Evolutionary conservation across 2,888 invertebrate genomes (phyloP).

Genomic region (Drosophila niveifrons): DNA sequence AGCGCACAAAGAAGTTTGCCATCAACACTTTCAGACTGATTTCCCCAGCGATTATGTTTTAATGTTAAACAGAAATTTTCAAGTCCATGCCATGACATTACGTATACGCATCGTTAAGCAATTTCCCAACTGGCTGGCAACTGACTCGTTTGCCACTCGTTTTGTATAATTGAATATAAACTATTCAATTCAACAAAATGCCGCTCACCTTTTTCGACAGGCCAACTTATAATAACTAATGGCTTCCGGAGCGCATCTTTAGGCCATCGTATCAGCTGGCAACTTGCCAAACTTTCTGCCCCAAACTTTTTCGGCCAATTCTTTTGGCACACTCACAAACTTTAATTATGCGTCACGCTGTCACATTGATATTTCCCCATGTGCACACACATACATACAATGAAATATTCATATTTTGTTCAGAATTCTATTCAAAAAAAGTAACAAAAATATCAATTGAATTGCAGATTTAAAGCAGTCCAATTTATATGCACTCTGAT

Average conservation of each 20-base stretch:
- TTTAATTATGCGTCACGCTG: slow-evolving; percentile 71
- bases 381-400: background rate
- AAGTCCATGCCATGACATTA: slow-evolving; percentile 23
- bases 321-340: slow-evolving; percentile 58
- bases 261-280: slow-evolving; percentile 57
- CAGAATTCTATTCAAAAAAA: background rate
- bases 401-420: background rate
- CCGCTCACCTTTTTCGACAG: slow-evolving; percentile 13
- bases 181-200: slow-evolving; percentile 14
- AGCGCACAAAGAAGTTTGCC: slow-evolving; percentile 31
- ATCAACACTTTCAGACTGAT: slow-evolving; percentile 66
- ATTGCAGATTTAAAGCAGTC: slow-evolving; percentile 19
- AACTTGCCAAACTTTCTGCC: slow-evolving; percentile 52
- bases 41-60: slow-evolving; percentile 60
- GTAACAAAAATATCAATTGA: background rate
- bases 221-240: slow-evolving; percentile 46
- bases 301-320: slow-evolving; percentile 51
- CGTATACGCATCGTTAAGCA: slow-evolving; percentile 30
- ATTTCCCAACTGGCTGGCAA: slow-evolving; percentile 12
- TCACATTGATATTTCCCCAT: slow-evolving; percentile 29
- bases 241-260: slow-evolving; percentile 37
- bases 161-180: slow-evolving; percentile 37
- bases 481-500: slow-evolving; percentile 16
- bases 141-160: background rate
- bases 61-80: slow-evolving; percentile 36